Evolutionary conservation across 2,797 vertebrate genomes (phyloP).

Genomic region (Aeoliscus strigatus): DNA sequence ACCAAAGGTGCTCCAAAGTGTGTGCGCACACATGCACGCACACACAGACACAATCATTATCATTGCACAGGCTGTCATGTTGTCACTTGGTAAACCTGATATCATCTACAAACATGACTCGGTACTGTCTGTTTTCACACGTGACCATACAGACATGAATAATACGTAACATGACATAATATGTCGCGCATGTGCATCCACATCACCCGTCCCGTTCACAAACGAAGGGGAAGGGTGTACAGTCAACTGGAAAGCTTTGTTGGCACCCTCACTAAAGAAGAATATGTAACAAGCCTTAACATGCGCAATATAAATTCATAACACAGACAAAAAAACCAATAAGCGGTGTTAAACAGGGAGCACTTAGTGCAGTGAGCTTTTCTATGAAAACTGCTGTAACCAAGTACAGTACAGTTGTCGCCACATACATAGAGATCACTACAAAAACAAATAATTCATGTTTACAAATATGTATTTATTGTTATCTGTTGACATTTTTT

Average conservation of each 20-base stretch:
- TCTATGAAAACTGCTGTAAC: too few species aligned
- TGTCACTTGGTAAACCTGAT: not conserved
- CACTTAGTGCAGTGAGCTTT: too few species aligned
- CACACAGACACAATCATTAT: slow-evolving; percentile 9
- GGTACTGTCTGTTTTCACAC: slow-evolving; percentile 16
- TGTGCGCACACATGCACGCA: slow-evolving; percentile 6
- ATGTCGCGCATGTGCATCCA: slow-evolving; percentile 14
- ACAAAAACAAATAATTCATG: too few species aligned
- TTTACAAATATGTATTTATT: too few species aligned
- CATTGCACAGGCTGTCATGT: not conserved
- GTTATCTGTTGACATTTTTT: too few species aligned
- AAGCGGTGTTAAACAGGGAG: too few species aligned
- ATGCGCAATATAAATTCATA: too few species aligned
- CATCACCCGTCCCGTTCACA: slow-evolving; percentile 6
- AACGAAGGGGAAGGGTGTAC: not conserved
- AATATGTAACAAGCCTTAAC: too few species aligned
- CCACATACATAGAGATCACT: too few species aligned
- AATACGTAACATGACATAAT: slow-evolving; percentile 37
- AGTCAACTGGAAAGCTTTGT: not conserved
- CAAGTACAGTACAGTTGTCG: too few species aligned
- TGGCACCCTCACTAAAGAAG: not conserved
- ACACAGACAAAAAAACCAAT: too few species aligned
- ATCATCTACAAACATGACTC: not conserved
- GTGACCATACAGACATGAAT: slow-evolving; percentile 34
- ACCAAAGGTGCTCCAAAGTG: slow-evolving; percentile 3